Percentiles rank a stretch among this genome's conserved stretches.
Conservation (phyloP, 64 coral and sea anemone species). For the Stichodactyla helianthus region DNA sequence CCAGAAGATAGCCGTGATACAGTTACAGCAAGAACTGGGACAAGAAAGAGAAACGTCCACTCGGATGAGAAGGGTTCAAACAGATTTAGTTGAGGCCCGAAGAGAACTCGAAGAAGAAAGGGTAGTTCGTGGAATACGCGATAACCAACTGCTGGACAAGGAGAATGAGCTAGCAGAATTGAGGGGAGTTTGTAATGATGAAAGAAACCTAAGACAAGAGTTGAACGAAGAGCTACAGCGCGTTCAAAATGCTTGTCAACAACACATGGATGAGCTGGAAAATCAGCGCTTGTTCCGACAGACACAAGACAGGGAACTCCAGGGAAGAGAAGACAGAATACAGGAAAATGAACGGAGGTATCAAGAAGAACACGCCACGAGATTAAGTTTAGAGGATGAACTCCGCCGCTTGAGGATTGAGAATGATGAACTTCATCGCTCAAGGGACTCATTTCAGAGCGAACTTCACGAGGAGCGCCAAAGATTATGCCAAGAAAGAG, state of each 20-base stretch:
- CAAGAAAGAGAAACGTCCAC: conserved; percentile 46
- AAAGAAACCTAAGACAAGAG: conserved; percentile 28
- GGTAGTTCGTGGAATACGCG: conserved; percentile 40
- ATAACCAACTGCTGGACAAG: conserved; percentile 69
- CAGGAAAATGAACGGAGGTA: conserved; percentile 48
- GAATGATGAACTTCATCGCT: conserved; percentile 30
- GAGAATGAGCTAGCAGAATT: conserved; percentile 44
- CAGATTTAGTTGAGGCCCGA: conserved; percentile 40
- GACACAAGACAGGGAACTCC: conserved; percentile 36
- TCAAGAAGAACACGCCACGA: conserved; percentile 48
- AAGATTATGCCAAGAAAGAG: conserved; percentile 34
- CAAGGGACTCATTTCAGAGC: conserved; percentile 18
- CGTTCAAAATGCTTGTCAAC: conserved; percentile 33
- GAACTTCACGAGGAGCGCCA: conserved; percentile 43
- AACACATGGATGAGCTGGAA: conserved; percentile 68
- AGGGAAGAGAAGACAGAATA: conserved; percentile 50
- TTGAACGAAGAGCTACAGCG: conserved; percentile 54
- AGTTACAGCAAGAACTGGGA: conserved; percentile 57
- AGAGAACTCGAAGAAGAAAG: conserved; percentile 64
- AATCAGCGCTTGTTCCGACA: conserved; percentile 72
- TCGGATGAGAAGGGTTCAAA: conserved; percentile 51
- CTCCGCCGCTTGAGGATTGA: conserved; percentile 42
- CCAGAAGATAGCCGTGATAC: conserved; percentile 31
- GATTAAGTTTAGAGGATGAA: conserved; percentile 53
- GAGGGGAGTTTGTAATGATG: conserved; percentile 32